Evolutionary conservation across 2,888 invertebrate species (phyloP).

Genomic region (Chrysina gloriosa): DNA sequence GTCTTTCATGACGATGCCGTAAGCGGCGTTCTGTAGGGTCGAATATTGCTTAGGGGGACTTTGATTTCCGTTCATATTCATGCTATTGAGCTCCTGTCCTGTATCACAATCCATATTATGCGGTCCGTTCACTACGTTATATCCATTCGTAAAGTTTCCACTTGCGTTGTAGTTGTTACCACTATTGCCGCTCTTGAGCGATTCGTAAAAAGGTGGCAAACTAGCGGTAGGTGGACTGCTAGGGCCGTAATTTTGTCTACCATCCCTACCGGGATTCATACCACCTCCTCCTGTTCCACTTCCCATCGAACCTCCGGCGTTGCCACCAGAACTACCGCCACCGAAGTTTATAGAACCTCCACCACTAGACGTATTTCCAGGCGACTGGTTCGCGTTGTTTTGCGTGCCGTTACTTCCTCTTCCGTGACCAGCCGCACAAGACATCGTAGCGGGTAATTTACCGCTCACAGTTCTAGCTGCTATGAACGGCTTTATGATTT

Average conservation of each 20-base stretch:
- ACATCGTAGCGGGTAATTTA: constrained; percentile 75
- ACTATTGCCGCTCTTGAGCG: constrained; percentile 83
- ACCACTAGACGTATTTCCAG: constrained; percentile 58
- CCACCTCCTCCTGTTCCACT: constrained; percentile 81
- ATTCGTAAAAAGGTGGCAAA: constrained; percentile 90
- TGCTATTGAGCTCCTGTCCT: constrained; percentile 70
- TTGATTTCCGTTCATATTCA: constrained; percentile 66
- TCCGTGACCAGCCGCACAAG: constrained; percentile 85
- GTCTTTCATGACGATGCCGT: constrained; percentile 83
- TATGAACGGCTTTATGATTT: constrained; percentile 73
- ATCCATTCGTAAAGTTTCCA: constrained; percentile 73
- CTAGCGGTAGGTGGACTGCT: constrained; percentile 90
- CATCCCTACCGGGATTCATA: constrained; percentile 77
- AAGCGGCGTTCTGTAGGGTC: constrained; percentile 83
- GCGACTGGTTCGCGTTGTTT: constrained; percentile 57
- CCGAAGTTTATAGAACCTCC: constrained; percentile 64
- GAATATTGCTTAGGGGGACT: constrained; percentile 77
- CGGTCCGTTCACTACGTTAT: constrained; percentile 75
- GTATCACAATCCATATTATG: constrained; percentile 83
- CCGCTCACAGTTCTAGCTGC: constrained; percentile 68
- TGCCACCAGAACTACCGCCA: constrained; percentile 65
- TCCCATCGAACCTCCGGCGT: constrained; percentile 68
- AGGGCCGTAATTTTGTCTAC: constrained; percentile 87
- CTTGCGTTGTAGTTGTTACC: constrained; percentile 75
- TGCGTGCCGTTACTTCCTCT: constrained; percentile 71